Evolutionary conservation across 1,140 invertebrate genomes (phyloP).

Genomic region (Triops longicaudatus): DNA sequence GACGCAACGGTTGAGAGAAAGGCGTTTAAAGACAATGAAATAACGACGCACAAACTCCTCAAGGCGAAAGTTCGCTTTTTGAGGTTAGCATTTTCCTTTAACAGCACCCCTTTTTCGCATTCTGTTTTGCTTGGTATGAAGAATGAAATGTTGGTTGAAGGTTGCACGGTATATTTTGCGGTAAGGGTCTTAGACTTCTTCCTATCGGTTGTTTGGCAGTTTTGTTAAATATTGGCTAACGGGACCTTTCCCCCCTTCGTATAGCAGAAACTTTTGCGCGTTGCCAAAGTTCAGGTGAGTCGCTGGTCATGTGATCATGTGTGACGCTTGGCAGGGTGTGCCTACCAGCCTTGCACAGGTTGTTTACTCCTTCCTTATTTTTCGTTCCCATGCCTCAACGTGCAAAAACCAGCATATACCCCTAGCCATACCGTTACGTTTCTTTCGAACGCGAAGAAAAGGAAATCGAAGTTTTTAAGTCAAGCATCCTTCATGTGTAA

Average conservation of each 20-base stretch:
- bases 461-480: not conserved
- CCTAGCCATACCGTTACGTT: not conserved
- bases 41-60: too few species aligned
- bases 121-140: not conserved
- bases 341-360: slow-evolving; percentile 4
- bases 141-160: not conserved
- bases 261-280: not conserved
- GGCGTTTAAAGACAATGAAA: not conserved
- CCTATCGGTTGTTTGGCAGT: slow-evolving; percentile 1
- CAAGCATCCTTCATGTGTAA: too few species aligned
- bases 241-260: not conserved
- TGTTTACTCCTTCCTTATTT: not conserved
- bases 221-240: not conserved
- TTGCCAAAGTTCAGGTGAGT: not conserved
- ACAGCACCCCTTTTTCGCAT: not conserved
- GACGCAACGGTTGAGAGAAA: not conserved
- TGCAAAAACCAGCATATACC: not conserved
- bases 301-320: slow-evolving; percentile 6
- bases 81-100: not conserved
- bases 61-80: not conserved
- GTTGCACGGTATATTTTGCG: not conserved
- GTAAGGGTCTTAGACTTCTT: not conserved
- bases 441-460: not conserved
- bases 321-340: slow-evolving; percentile 10
- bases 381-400: not conserved